phyloP scores from a whole-genome alignment of 2,888 invertebrate species.

The Drosophila pseudotalamancana region DNA sequence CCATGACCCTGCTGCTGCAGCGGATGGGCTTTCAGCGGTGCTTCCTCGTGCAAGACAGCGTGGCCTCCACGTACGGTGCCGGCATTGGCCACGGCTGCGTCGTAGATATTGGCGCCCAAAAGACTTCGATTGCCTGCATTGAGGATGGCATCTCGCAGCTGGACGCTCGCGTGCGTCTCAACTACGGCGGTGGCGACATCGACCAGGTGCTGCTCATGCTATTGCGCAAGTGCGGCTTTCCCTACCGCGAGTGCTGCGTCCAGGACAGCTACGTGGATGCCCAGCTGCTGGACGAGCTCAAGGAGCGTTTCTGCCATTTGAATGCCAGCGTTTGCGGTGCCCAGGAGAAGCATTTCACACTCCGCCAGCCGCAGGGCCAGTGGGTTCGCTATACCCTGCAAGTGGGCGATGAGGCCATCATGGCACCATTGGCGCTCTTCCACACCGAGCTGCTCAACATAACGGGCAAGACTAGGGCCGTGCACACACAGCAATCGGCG shows the following conservation, averaged over 20 bases:
- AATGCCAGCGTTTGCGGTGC: conserved; percentile 95
- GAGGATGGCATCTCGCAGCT: conserved; percentile 98
- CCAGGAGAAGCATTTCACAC: conserved; percentile 91
- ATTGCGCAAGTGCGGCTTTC: conserved; percentile 94
- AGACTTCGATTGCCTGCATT: conserved; percentile 97
- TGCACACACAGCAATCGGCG: conserved; percentile 87
- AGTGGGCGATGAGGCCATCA: conserved; percentile 95
- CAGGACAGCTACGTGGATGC: conserved; percentile 91
- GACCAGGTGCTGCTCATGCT: conserved; percentile 95
- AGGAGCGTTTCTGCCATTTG: conserved; percentile 95
- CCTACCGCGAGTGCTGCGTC: conserved; percentile 91
- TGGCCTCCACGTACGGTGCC: conserved; percentile 93
- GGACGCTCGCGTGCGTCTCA: conserved; percentile 92
- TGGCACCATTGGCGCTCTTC: conserved; percentile 95
- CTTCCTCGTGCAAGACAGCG: conserved; percentile 88
- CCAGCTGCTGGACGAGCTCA: conserved; percentile 91
- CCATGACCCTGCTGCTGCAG: conserved; percentile 91
- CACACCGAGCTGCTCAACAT: conserved; percentile 94
- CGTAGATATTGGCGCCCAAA: conserved; percentile 97
- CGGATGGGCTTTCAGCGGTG: conserved; percentile 94
- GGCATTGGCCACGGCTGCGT: conserved; percentile 95
- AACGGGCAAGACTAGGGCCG: conserved; percentile 89
- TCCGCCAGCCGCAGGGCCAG: conserved; percentile 86
- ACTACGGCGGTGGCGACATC: conserved; percentile 96
- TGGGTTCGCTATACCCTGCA: conserved; percentile 90